Evolutionary conservation across 2,113 vertebrate genomes (phyloP), one percentile per base, ranked within the genome.

Genomic region (Siniperca chuatsi): DNA sequence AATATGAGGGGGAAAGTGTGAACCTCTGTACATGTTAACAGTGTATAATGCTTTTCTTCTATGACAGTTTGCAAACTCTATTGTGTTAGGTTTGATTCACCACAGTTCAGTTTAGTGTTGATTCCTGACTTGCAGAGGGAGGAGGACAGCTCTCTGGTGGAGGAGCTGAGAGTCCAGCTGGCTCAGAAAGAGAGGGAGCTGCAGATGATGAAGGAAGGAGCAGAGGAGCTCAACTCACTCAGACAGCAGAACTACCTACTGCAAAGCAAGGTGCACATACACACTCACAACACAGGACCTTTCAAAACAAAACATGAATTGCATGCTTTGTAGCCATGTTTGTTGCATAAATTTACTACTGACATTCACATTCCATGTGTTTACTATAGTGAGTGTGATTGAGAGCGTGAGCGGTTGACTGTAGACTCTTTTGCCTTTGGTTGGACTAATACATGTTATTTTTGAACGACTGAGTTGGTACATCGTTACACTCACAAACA

Each of bases 231-330:
- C 75, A 92, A 90, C 75, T 87, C 11, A 2, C 85, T 98, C 54
- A 96, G 95, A 85, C 97, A 98, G 89, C 95, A 99, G 73, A 99
- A 97, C 82, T 98, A 94, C 64, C 76, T 97, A 20, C 96, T 99
- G 86, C 97, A 97, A 80, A 95, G 96, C 90, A 98, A 99, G 97
- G 98, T 94, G 50, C 37, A 68, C 4, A 62, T 16, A 62, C 44
- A 74, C 68, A 65, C 4, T 21, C n/a, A 4, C 40, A 0, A 23
- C 67, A 18, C 65, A 48, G 2, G 2, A 9, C 3, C 29, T 70
- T 68, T 42, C 23, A 25, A 20, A 35, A 52, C 18, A 1, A 40
- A 40, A 29, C 10, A 54, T 33, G 2, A 2, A 21, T 20, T 44
- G 8, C 4, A 21, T 29, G 6, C 55, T 29, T 37, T 29, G n/a